Evolutionary conservation across 2,888 invertebrate species (phyloP), one percentile per base, ranked within the genome.

Genomic region (Drosophila greeni): DNA sequence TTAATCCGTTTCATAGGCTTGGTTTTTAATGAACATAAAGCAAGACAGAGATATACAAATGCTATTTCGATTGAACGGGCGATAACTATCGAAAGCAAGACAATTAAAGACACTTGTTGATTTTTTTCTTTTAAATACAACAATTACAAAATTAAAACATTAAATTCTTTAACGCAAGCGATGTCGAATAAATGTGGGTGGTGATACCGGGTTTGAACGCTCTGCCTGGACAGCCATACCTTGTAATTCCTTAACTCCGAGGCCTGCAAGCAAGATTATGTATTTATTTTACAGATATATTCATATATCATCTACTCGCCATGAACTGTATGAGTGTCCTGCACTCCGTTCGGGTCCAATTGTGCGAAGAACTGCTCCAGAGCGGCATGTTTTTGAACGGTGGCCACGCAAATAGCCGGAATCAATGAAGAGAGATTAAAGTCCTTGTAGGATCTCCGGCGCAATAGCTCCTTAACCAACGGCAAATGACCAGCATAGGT

Each of bases 371-470:
- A 77, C 8, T 82, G 62, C 12, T 86, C 75, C 24, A 89, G 71
- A 9, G 60, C 42, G 4, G 67, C 57, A 56, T 89, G 81, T 14
- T 82, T 72, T 12, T 70, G 73, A 57, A 88, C 66, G 1, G 74
- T 69, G 0, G 89, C 88, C 20, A 89, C 88, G 68, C 85, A 88
- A 36, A 85, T 56, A 6, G 89, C 87, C 3, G 89, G 88, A 39
- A 87, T 79, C 23, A 88, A 79, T 1, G 88, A 87, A 0, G 87
- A 86, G 20, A 84, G 54, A 55, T 86, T 86, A 20, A 89, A 88
- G 64, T 89, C 88, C 4, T 78, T 47, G 47, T 87, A 88, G 0
- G 83, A 61, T 8, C 89, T 83, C 29, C 72, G 60, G 9, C 73
- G 69, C 36, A 88, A 39, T 14, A 89, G 69, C 40, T 86, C 81